These are phyloP conservation scores for Tadarida brasiliensis DNA, from an alignment of 2,797 vertebrate genomes.

Conservation along the genomic window DNA sequence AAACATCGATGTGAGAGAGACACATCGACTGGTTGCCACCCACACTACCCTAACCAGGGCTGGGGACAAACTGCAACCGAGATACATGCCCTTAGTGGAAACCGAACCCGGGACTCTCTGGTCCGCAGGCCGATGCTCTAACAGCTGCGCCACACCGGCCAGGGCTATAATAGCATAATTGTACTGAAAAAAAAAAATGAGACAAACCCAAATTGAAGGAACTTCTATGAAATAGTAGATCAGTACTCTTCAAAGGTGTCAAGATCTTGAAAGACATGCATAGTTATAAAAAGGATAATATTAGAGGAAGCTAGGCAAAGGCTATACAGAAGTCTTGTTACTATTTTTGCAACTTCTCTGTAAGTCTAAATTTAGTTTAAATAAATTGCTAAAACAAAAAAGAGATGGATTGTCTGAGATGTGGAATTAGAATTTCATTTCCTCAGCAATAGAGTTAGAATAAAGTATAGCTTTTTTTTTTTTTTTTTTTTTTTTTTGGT, in stretches of 20 bases:
- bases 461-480: neutral
- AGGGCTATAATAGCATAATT: no score
- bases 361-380: neutral
- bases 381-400: neutral
- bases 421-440: slow-evolving; percentile 33
- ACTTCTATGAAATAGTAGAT: neutral
- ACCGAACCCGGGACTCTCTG: no score
- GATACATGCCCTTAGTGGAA: no score
- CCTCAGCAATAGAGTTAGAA: neutral
- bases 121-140: no score
- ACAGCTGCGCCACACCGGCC: no score
- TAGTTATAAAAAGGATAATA: neutral
- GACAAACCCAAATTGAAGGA: neutral
- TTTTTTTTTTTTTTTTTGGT: no score
- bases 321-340: neutral
- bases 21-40: no score
- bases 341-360: neutral
- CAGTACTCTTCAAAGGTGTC: neutral
- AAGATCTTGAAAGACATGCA: neutral
- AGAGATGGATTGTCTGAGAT: neutral
- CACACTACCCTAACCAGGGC: no score
- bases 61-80: no score
- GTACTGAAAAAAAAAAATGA: neutral
- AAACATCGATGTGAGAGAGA: no score
- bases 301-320: neutral